Conservation (phyloP, 2,113 vertebrate genomes). For the Smithornis capensis region DNA sequence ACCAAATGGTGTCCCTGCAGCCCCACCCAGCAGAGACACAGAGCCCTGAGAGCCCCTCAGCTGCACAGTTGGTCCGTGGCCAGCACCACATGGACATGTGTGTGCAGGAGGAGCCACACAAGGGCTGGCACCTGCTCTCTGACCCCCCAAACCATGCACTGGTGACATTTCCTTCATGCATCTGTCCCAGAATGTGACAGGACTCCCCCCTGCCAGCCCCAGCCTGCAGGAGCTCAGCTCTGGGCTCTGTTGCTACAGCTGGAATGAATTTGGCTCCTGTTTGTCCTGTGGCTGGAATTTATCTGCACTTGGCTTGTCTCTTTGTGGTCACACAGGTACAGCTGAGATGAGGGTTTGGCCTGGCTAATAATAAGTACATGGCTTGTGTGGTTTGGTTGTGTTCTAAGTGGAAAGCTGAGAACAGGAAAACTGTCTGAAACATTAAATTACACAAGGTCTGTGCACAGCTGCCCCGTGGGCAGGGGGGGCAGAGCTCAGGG, state of each 20-base stretch:
- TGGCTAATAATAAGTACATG: neutral
- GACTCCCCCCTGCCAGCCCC: neutral
- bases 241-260: neutral
- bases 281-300: neutral
- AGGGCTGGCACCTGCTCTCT: neutral
- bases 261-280: neutral
- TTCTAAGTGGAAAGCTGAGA: neutral
- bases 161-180: neutral
- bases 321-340: neutral
- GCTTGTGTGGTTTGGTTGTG: neutral
- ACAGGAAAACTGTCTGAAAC: neutral
- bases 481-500: fast-evolving
- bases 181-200: neutral
- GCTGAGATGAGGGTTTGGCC: neutral
- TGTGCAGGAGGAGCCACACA: neutral
- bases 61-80: fast-evolving
- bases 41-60: neutral
- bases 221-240: neutral
- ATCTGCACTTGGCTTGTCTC: neutral
- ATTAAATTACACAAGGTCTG: neutral
- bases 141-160: neutral
- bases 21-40: neutral
- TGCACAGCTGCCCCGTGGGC: neutral
- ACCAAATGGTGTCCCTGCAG: neutral
- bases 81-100: neutral